Evolutionary conservation across 2,888 invertebrate species (phyloP).

Genomic region (Esperia sulphurella): DNA sequence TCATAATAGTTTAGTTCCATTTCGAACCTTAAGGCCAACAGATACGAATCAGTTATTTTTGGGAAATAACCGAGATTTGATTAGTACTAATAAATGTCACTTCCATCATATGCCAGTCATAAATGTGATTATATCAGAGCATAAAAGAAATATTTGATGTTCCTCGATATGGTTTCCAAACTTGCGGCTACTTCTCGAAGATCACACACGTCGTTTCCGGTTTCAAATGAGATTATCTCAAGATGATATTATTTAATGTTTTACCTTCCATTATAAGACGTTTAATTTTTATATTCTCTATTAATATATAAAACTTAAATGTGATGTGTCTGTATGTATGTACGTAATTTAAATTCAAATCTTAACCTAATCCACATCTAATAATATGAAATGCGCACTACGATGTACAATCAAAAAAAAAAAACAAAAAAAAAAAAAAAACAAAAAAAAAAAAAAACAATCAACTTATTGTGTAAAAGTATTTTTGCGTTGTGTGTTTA

Average conservation of each 20-base stretch:
- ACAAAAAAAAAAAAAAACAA: too few species aligned
- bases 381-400: too few species aligned
- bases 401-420: too few species aligned
- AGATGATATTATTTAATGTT: not conserved
- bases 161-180: constrained; percentile 28
- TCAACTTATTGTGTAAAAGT: too few species aligned
- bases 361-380: too few species aligned
- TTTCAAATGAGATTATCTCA: constrained; percentile 18
- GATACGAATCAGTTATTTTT: constrained; percentile 5
- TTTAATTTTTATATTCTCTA: too few species aligned
- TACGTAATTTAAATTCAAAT: too few species aligned
- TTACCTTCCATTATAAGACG: not conserved
- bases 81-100: constrained; percentile 53
- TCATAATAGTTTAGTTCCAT: not conserved
- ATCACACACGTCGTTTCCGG: constrained; percentile 69
- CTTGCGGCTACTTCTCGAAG: constrained; percentile 18
- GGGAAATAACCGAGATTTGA: constrained; percentile 18
- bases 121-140: constrained; percentile 55
- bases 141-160: constrained; percentile 39
- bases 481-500: too few species aligned
- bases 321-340: too few species aligned
- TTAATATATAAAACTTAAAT: too few species aligned
- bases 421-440: too few species aligned
- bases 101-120: constrained; percentile 50
- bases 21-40: not conserved